These are phyloP conservation scores for Zele albiditarsus DNA, from an alignment of 2,888 invertebrate genomes.

Conservation along the genomic window DNA sequence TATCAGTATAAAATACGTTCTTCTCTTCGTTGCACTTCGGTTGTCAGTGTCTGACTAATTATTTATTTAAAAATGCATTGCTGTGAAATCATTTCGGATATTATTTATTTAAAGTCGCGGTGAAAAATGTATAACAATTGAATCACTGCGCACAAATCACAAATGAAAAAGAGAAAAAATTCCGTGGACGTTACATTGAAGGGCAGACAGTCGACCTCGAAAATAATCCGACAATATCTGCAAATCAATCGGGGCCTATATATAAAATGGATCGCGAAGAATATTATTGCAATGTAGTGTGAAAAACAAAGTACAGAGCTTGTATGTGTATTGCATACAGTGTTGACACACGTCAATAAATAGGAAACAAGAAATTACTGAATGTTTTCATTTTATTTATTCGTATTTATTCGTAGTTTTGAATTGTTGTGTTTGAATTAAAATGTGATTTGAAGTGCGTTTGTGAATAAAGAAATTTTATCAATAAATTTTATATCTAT, in stretches of 20 bases:
- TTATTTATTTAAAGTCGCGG: too few relatives aligned
- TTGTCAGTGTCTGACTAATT: constrained; percentile 6
- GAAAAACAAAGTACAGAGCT: neutral
- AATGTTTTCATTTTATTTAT: neutral
- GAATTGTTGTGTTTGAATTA: neutral
- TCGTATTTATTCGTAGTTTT: neutral
- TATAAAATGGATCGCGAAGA: neutral
- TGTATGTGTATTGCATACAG: neutral
- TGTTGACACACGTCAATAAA: neutral
- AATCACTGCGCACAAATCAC: neutral
- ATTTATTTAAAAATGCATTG: neutral
- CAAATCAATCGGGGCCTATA: neutral
- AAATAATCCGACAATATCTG: neutral
- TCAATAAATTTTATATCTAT: neutral
- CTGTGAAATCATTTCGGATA: too few relatives aligned
- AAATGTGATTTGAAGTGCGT: neutral
- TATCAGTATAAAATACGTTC: constrained; percentile 25
- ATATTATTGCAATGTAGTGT: neutral
- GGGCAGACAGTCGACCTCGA: neutral
- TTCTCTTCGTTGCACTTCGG: constrained; percentile 7
- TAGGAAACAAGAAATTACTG: neutral
- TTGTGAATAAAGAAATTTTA: neutral
- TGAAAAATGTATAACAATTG: neutral
- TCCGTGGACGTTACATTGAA: neutral
- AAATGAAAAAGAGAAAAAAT: constrained; percentile 1